A percentile compares a stretch with the other conserved stretches of the same genome.
These are phyloP conservation scores for Cydia amplana DNA, from an alignment of 1,140 invertebrate species.

Conservation along the genomic window DNA sequence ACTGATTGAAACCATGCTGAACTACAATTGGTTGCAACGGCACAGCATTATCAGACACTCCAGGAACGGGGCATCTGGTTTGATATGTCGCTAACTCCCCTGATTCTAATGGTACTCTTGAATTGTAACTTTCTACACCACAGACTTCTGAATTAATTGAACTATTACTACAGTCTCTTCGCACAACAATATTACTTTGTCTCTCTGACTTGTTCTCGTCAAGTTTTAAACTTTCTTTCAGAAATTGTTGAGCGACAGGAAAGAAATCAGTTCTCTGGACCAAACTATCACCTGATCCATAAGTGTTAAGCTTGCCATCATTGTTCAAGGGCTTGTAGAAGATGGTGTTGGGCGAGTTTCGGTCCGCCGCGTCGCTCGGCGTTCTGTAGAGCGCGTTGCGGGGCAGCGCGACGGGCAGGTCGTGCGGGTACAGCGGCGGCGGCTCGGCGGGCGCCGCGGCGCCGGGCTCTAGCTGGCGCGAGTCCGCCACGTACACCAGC, in stretches of 20 bases:
- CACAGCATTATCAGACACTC: conserved; percentile 59
- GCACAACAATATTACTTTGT: conserved; percentile 41
- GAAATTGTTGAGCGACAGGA: conserved; percentile 53
- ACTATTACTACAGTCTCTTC: conserved; percentile 52
- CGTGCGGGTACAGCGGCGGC: conserved; percentile 53
- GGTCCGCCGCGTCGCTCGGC: conserved; percentile 51
- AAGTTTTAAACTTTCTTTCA: conserved; percentile 57
- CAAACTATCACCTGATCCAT: conserved; percentile 45
- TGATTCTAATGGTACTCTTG: conserved; percentile 50
- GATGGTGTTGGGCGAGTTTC: conserved; percentile 46
- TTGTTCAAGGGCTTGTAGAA: conserved; percentile 64
- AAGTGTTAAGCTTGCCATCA: conserved; percentile 54
- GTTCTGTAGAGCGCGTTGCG: conserved; percentile 53
- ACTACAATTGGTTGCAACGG: conserved; percentile 55
- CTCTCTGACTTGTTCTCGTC: conserved; percentile 47
- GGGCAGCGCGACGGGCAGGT: conserved; percentile 50
- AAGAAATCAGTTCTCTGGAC: conserved; percentile 54
- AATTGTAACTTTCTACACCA: conserved; percentile 60
- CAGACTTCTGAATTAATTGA: conserved; percentile 48
- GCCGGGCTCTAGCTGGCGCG: conserved; percentile 72
- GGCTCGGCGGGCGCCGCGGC: conserved; percentile 58
- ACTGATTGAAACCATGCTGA: conserved; percentile 55
- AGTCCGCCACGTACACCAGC: conserved; percentile 75
- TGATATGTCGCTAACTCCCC: conserved; percentile 59
- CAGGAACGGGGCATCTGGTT: conserved; percentile 49